These are phyloP conservation scores for Ramphastos sulfuratus DNA, from an alignment of 2,113 vertebrate genomes.

Conservation along the genomic window DNA sequence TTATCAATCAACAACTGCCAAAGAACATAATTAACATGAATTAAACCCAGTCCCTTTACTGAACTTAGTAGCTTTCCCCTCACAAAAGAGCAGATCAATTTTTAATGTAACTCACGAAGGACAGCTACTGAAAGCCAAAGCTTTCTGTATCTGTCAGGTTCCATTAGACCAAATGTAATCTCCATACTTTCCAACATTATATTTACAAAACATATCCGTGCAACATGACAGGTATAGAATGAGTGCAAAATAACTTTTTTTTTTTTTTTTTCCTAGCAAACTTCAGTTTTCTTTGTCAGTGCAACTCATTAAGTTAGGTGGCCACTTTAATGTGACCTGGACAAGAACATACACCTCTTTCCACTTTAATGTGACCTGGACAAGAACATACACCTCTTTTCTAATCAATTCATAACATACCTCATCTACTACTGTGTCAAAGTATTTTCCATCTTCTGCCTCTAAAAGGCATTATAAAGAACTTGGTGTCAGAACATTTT, in stretches of 20 bases:
- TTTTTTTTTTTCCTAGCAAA: not conserved
- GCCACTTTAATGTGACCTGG: not conserved
- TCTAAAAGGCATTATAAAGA: not conserved
- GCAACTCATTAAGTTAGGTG: not conserved
- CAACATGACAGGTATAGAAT: not conserved
- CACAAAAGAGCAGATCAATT: not conserved
- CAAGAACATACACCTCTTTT: not conserved
- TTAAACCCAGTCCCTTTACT: not conserved
- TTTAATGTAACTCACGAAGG: not conserved
- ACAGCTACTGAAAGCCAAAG: not conserved
- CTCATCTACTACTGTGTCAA: not conserved
- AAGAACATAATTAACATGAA: not conserved
- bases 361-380: not conserved
- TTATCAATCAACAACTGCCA: not conserved
- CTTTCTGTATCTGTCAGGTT: not conserved
- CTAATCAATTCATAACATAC: not conserved
- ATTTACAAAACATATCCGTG: not conserved
- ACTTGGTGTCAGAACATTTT: not conserved
- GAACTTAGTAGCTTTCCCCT: not conserved
- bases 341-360: not conserved
- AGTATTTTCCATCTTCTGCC: not conserved
- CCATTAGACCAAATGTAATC: not conserved
- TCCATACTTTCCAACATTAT: not conserved
- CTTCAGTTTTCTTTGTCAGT: not conserved
- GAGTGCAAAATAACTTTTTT: not conserved